Percentiles rank a stretch among this genome's conserved stretches.
These are phyloP conservation scores for Prionailurus viverrinus DNA, from an alignment of 2,113 vertebrate genomes.

Conservation along the genomic window DNA sequence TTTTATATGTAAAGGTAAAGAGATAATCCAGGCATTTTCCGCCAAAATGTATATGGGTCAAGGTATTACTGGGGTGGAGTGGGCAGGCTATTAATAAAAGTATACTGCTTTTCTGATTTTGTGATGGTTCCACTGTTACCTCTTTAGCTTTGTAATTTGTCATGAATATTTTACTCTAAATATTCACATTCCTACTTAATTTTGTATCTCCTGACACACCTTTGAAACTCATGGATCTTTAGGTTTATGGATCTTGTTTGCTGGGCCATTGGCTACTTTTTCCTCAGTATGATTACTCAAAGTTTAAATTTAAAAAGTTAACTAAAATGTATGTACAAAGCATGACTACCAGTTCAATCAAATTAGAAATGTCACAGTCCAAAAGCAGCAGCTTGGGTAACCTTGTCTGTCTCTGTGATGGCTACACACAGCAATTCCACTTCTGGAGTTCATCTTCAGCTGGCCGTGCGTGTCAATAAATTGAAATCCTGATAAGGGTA, in stretches of 20 bases:
- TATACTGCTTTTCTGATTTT: not conserved
- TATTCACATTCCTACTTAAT: not conserved
- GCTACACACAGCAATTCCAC: not conserved
- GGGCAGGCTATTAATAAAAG: not conserved
- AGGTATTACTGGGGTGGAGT: not conserved
- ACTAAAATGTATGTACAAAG: not conserved
- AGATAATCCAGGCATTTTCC: not conserved
- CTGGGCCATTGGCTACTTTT: not conserved
- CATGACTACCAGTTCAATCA: not conserved
- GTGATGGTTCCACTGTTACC: not conserved
- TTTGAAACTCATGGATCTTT: not conserved
- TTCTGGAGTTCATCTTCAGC: not conserved
- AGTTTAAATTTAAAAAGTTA: not conserved
- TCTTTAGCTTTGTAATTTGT: not conserved
- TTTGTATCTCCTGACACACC: not conserved
- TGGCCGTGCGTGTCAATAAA: not conserved
- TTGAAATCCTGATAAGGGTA: not conserved
- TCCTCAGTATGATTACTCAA: not conserved
- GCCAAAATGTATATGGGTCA: not conserved
- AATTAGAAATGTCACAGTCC: not conserved
- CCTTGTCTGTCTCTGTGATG: not conserved
- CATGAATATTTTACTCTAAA: not conserved
- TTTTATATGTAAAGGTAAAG: conserved; percentile 44
- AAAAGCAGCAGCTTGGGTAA: not conserved
- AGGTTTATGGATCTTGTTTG: not conserved